phyloP scores from a whole-genome alignment of 2,888 invertebrate genomes.

The Scrobipalpa costella region DNA sequence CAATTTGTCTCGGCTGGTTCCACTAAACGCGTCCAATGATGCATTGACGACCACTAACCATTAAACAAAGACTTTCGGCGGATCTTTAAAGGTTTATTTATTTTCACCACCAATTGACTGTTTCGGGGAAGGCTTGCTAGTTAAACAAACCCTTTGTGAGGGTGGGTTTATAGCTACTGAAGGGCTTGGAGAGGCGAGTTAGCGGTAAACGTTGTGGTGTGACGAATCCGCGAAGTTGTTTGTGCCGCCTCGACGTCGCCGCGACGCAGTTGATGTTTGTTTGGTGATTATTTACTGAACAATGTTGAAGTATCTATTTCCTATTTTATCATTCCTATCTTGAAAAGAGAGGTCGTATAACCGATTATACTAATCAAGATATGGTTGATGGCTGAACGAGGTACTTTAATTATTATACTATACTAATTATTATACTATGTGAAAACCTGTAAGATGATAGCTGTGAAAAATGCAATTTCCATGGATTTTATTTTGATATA shows the following conservation, averaged over 20 bases:
- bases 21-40: not conserved
- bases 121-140: conserved; percentile 51
- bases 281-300: not conserved
- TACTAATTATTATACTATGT: too few relatives aligned
- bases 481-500: too few relatives aligned
- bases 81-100: not conserved
- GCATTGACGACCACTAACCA: not conserved
- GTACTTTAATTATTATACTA: too few relatives aligned
- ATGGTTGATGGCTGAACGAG: too few relatives aligned
- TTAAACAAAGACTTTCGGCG: not conserved
- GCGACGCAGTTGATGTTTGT: too few relatives aligned
- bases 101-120: conserved; percentile 6
- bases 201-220: conserved; percentile 32
- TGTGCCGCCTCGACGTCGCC: not conserved
- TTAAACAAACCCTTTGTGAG: conserved; percentile 54
- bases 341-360: too few relatives aligned
- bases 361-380: too few relatives aligned
- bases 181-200: conserved; percentile 43
- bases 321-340: too few relatives aligned
- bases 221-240: conserved; percentile 14
- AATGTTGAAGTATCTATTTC: not conserved
- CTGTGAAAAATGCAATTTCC: too few relatives aligned
- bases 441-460: too few relatives aligned
- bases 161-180: conserved; percentile 67
- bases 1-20: conserved; percentile 35